These are phyloP conservation scores for Sebastiscus albofasciatus DNA, from an alignment of 2,797 vertebrate species.

Conservation along the genomic window DNA sequence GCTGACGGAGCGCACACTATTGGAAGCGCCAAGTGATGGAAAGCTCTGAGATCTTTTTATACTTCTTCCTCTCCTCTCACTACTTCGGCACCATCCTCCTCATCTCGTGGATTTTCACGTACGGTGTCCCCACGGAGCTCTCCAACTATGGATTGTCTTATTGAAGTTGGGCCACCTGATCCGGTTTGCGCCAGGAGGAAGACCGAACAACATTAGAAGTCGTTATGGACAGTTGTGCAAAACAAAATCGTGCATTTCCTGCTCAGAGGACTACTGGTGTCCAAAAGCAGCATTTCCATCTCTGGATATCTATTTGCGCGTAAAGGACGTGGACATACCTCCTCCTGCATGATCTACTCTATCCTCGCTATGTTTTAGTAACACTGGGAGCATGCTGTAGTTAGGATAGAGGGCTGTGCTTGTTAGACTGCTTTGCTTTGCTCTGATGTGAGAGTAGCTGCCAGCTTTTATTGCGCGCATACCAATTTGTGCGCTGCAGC, in stretches of 20 bases:
- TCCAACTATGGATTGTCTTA: constrained; percentile 63
- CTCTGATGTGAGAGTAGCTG: not conserved
- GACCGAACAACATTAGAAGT: constrained; percentile 23
- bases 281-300: constrained; percentile 19
- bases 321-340: constrained; percentile 49
- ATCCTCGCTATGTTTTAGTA: constrained; percentile 55
- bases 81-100: constrained; percentile 40
- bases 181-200: constrained; percentile 53
- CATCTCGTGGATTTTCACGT: constrained; percentile 16
- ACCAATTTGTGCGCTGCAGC: constrained; percentile 19
- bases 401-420: constrained; percentile 44
- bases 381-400: constrained; percentile 35
- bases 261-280: constrained; percentile 35
- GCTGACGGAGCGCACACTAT: constrained; percentile 4
- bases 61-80: constrained; percentile 26
- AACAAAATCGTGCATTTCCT: constrained; percentile 22
- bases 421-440: not conserved
- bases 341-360: constrained; percentile 15
- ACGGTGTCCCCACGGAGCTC: not conserved
- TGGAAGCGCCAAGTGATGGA: constrained; percentile 53
- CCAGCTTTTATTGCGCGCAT: constrained; percentile 15
- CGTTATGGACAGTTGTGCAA: constrained; percentile 64
- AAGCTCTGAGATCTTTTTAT: constrained; percentile 21
- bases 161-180: constrained; percentile 72
- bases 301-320: constrained; percentile 32